Percentiles rank a stretch among this genome's conserved stretches.
Conservation (phyloP, 2,113 vertebrate species). For the Istiophorus platypterus region DNA sequence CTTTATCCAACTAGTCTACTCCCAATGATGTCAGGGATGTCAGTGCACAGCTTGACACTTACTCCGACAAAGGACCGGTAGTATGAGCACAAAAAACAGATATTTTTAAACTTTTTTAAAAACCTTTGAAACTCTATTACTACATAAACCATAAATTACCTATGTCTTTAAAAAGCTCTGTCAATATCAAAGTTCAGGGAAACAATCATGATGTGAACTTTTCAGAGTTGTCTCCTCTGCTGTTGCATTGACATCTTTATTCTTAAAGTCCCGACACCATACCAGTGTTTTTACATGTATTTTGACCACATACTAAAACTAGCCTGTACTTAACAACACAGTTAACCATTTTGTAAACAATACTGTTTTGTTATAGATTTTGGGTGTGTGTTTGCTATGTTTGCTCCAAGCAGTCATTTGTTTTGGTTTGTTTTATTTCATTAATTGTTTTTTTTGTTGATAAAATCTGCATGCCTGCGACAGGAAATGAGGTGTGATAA, state of each 20-base stretch:
- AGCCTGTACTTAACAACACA: neutral
- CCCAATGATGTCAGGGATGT: slow-evolving; percentile 34
- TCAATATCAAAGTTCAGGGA: neutral
- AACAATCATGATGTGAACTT: neutral
- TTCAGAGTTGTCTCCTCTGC: neutral
- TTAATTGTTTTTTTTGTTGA: neutral
- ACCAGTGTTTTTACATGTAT: neutral
- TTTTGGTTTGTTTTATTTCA: neutral
- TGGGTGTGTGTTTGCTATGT: neutral
- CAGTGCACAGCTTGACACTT: slow-evolving; percentile 15
- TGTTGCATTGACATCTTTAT: neutral
- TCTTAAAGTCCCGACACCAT: neutral
- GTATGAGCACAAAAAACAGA: neutral
- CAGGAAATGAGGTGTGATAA: neutral
- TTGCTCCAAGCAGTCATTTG: neutral
- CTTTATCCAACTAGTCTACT: slow-evolving; percentile 18
- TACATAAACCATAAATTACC: neutral
- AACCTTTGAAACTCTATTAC: neutral
- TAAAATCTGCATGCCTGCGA: neutral
- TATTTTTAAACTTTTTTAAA: too few relatives aligned
- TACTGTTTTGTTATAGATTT: neutral
- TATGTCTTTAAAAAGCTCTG: neutral
- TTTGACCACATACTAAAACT: neutral
- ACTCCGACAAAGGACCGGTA: slow-evolving; percentile 12
- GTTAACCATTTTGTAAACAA: neutral